These are phyloP conservation scores for Pseudopipra pipra DNA, from an alignment of 2,113 vertebrate species.

Conservation along the genomic window DNA sequence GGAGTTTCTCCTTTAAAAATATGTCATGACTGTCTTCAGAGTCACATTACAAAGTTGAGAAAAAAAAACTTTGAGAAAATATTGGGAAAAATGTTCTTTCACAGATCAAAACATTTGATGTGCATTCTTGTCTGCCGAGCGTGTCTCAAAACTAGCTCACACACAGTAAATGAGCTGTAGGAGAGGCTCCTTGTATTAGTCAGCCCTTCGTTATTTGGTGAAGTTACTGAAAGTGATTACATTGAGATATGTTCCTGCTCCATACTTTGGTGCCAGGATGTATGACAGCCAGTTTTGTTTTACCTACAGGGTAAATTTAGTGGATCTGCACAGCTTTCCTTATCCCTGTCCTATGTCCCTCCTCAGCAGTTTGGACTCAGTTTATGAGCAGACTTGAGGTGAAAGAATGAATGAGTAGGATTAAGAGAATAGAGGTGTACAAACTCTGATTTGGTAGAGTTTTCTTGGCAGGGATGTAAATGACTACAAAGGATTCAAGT, in stretches of 20 bases:
- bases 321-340: background rate
- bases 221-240: conserved; percentile 2
- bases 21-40: background rate
- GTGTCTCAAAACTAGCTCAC: background rate
- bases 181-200: conserved; percentile 27
- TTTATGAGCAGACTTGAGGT: background rate
- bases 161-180: background rate
- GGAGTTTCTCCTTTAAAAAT: conserved; percentile 41
- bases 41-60: conserved; percentile 35
- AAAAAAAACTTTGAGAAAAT: conserved; percentile 27
- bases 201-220: conserved; percentile 2
- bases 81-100: conserved; percentile 35
- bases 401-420: background rate
- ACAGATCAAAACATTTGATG: conserved; percentile 27
- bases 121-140: background rate
- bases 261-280: conserved; percentile 19
- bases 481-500: background rate
- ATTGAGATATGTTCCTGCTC: background rate
- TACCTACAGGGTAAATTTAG: background rate
- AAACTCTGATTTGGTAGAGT: background rate
- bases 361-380: background rate
- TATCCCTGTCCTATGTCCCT: background rate
- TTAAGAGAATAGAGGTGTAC: background rate
- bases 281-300: background rate
- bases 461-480: background rate